These are phyloP conservation scores for Diplogasteroides magnus DNA, from an alignment of 1,140 invertebrate species.

Conservation along the genomic window DNA sequence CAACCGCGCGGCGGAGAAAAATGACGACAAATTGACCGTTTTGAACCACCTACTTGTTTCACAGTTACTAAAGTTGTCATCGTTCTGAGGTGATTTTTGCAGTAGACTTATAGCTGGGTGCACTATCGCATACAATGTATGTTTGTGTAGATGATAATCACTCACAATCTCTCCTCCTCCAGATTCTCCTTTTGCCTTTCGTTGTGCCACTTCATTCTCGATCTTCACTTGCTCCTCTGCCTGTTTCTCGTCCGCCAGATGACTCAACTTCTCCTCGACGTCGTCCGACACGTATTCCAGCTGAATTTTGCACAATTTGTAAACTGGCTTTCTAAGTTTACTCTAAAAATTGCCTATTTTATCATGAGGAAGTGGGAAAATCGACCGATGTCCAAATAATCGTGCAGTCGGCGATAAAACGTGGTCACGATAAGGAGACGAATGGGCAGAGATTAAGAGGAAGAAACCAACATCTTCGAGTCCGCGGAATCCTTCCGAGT, in stretches of 20 bases:
- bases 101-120: too few relatives aligned
- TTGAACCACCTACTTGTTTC: slow-evolving; percentile 17
- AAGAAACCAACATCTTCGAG: slow-evolving; percentile 37
- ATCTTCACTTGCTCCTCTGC: slow-evolving; percentile 40
- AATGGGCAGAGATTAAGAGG: slow-evolving; percentile 11
- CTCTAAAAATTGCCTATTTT: too few relatives aligned
- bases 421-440: background rate
- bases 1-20: too few relatives aligned
- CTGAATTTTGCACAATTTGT: slow-evolving; percentile 29
- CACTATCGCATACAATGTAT: too few relatives aligned
- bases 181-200: slow-evolving; percentile 19
- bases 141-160: too few relatives aligned
- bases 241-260: slow-evolving; percentile 45
- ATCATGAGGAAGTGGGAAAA: too few relatives aligned
- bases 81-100: background rate
- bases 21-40: too few relatives aligned
- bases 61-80: slow-evolving; percentile 1
- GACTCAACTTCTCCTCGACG: slow-evolving; percentile 43
- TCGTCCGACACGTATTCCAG: slow-evolving; percentile 42
- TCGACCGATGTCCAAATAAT: background rate
- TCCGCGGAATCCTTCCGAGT: slow-evolving; percentile 33
- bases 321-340: background rate
- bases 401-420: background rate
- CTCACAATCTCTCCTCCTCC: slow-evolving; percentile 27
- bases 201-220: slow-evolving; percentile 31